Evolutionary conservation across 1,140 invertebrate species (phyloP), one percentile per base, ranked within the genome.

Genomic region (Lasioglossum baleicum): DNA sequence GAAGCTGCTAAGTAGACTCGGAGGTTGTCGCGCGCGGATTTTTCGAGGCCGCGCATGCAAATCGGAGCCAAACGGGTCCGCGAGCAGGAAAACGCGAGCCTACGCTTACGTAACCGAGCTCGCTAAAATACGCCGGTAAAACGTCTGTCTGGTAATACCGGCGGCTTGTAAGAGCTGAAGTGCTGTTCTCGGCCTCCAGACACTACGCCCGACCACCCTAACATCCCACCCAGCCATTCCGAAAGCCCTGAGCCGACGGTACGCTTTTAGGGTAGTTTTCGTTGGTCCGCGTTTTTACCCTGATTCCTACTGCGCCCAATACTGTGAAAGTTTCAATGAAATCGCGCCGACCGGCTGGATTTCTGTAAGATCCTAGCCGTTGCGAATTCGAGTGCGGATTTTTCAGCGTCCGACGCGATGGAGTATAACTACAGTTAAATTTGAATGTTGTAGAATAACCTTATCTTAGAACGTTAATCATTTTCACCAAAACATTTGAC

Each of bases 61-160:
- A 73, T 73, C 66, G 73, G 42, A 81, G 75, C 75, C 75, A 80
- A 80, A 75, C 78, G 73, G 44, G 69, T 26, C 35, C 35, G 35
- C 72, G 63, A 51, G 83, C 79, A 78, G 83, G 82, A 83, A 83
- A 86, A 83, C 83, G 80, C 80, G 79, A 51, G 64, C 61, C 48
- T 76, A 73, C 76, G 85, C 69, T 84, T 80, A 83, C 82, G 82
- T 85, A 83, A 88, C 81, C 74, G 67, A 61, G 56, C 75, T 26
- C 63, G 35, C 63, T 80, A 51, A 75, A 80, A 80, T 67, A 75
- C 64, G 26, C n/a, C 63, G 26, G 64, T 61, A 48, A 75, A 80
- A 61, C 78, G 63, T 74, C 78, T 60, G 72, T 60, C 72, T 80
- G 53, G 78, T 67, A 80, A 75, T 80, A 75, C 61, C 3, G 48